A percentile compares a stretch with the other conserved stretches of the same genome.
Conservation (phyloP, 2,797 vertebrate species). For the Sebastes ruberrimus region DNA sequence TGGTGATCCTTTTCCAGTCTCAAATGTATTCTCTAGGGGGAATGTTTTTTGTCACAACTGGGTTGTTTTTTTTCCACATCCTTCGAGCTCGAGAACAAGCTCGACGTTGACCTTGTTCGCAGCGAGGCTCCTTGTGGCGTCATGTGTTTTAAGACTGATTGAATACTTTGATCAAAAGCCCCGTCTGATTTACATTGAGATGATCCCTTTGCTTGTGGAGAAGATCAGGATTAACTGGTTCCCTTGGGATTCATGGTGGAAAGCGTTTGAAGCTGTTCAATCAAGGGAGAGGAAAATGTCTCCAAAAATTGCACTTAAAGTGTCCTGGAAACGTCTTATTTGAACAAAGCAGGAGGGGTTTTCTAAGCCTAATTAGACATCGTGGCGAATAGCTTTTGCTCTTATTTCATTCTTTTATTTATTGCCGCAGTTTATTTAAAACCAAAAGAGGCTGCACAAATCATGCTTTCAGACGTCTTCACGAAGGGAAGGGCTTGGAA, state of each 20-base stretch:
- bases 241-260: constrained; percentile 71
- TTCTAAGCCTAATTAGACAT: constrained; percentile 40
- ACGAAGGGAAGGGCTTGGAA: constrained; percentile 2
- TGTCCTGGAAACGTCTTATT: constrained; percentile 54
- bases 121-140: constrained; percentile 51
- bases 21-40: background rate
- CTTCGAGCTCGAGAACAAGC: constrained; percentile 17
- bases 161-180: constrained; percentile 83
- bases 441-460: constrained; percentile 22
- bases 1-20: background rate
- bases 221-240: constrained; percentile 84
- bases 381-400: background rate
- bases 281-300: constrained; percentile 73
- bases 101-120: constrained; percentile 64
- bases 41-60: background rate
- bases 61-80: background rate
- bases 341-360: constrained; percentile 23
- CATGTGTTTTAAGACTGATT: constrained; percentile 68
- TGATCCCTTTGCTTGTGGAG: constrained; percentile 82
- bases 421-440: constrained; percentile 25
- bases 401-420: background rate
- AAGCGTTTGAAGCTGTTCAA: constrained; percentile 82
- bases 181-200: constrained; percentile 83
- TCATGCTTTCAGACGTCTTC: constrained; percentile 18
- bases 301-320: constrained; percentile 56